Evolutionary conservation across 2,888 invertebrate genomes (phyloP).

Genomic region (Eupithecia subumbrata): DNA sequence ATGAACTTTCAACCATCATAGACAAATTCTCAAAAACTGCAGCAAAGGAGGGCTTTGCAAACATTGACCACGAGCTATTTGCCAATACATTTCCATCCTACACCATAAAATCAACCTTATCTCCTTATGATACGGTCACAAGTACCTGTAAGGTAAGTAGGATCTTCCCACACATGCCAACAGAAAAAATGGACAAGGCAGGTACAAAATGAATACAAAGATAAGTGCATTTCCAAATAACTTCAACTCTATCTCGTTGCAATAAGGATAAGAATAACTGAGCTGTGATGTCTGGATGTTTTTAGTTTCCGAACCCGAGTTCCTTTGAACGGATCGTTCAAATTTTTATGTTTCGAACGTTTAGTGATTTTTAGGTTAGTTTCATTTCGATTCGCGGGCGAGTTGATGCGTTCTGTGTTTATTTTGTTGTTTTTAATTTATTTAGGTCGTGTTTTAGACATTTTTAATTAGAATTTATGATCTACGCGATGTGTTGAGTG

Average conservation of each 20-base stretch:
- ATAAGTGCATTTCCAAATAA: conserved; percentile 61
- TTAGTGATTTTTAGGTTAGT: conserved; percentile 76
- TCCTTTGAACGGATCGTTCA: conserved; percentile 70
- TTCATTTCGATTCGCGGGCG: conserved; percentile 62
- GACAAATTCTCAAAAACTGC: conserved; percentile 52
- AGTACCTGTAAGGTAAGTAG: conserved; percentile 5
- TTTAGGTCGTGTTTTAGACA: conserved; percentile 25
- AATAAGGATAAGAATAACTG: conserved; percentile 53
- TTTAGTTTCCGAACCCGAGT: conserved; percentile 58
- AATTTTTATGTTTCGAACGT: conserved; percentile 70
- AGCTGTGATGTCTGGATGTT: conserved; percentile 38
- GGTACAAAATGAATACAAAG: conserved; percentile 79
- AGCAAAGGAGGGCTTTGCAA: conserved; percentile 57
- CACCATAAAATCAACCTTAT: conserved; percentile 50
- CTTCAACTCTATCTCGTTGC: fast-evolving
- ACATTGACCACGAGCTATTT: conserved; percentile 46
- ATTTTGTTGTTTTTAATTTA: conserved; percentile 39
- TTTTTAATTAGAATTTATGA: conserved; percentile 32
- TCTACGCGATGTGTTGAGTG: conserved; percentile 21
- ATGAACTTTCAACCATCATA: conserved; percentile 10
- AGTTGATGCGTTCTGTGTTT: conserved; percentile 52
- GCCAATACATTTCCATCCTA: conserved; percentile 45
- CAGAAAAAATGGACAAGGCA: conserved; percentile 75
- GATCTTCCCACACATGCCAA: conserved; percentile 54
- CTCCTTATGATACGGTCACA: conserved; percentile 38